Conservation (phyloP, 1,140 invertebrate genomes). For the Habropoda laboriosa region DNA sequence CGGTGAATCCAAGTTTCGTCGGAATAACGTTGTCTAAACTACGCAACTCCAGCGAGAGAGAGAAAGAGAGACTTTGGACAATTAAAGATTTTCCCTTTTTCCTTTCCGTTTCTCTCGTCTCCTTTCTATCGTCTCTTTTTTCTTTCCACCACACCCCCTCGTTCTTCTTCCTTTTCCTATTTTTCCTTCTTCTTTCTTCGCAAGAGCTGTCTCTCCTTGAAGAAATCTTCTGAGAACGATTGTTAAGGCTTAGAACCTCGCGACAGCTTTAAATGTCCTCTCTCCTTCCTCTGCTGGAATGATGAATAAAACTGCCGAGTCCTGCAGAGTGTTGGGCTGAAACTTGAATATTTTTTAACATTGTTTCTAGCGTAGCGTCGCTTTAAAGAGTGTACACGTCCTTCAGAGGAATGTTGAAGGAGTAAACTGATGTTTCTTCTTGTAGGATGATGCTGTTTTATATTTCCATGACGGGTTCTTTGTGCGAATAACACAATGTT, state of each 20-base stretch:
- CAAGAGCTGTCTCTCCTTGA: background rate
- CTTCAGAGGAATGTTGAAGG: background rate
- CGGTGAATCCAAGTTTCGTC: background rate
- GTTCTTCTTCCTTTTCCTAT: background rate
- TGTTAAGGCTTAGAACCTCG: background rate
- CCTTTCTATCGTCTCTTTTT: too few species aligned
- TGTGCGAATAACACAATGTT: background rate
- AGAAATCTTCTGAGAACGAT: slow-evolving; percentile 3
- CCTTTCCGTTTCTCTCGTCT: too few species aligned
- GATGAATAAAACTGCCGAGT: slow-evolving; percentile 3
- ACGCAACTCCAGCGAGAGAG: too few species aligned
- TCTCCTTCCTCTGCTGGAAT: background rate
- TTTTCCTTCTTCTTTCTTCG: background rate
- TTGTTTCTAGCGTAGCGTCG: background rate
- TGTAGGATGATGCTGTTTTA: background rate
- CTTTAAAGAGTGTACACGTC: background rate
- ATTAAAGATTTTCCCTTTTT: slow-evolving; percentile 16
- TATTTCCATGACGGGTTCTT: background rate
- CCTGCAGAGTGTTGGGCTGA: background rate
- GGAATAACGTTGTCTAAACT: slow-evolving; percentile 5
- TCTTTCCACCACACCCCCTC: too few species aligned
- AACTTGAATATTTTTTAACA: background rate
- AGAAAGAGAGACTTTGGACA: slow-evolving; percentile 26
- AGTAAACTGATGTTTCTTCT: background rate
- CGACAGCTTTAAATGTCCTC: slow-evolving; percentile 3